Evolutionary conservation across 2,888 invertebrate species (phyloP).

Genomic region (Ochropleura leucogaster): DNA sequence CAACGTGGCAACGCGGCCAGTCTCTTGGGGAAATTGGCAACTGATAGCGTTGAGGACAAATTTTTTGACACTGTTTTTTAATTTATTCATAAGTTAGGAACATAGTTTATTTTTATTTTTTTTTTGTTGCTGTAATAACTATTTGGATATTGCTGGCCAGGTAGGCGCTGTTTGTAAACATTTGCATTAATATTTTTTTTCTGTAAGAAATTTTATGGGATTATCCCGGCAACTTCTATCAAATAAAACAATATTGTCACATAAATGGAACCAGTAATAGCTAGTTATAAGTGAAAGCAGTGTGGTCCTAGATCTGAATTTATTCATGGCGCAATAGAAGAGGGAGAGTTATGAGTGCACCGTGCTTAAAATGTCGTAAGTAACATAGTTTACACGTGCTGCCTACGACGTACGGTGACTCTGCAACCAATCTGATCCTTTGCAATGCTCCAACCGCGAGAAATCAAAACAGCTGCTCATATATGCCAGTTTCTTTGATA

Average conservation of each 20-base stretch:
- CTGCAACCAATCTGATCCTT: slow-evolving; percentile 35
- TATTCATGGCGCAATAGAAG: background rate
- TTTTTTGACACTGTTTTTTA: too few species aligned
- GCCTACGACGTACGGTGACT: background rate
- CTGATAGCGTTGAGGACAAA: too few species aligned
- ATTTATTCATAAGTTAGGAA: too few species aligned
- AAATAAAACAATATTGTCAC: too few species aligned
- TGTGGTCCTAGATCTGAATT: background rate
- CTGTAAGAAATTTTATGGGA: background rate
- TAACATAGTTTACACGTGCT: background rate
- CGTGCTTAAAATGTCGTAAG: slow-evolving; percentile 7
- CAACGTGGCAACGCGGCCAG: too few species aligned
- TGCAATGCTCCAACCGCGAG: slow-evolving; percentile 8
- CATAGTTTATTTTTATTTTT: too few species aligned
- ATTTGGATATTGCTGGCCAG: background rate
- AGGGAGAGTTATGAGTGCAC: background rate
- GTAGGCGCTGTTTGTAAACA: background rate
- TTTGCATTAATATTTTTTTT: background rate
- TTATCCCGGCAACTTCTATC: too few species aligned
- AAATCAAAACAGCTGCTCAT: slow-evolving; percentile 9
- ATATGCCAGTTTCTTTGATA: slow-evolving; percentile 22
- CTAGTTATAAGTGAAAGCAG: too few species aligned
- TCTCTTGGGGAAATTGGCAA: too few species aligned
- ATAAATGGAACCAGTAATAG: too few species aligned
- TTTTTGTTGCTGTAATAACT: background rate